These are phyloP conservation scores for Neostethus bicornis DNA, from an alignment of 2,797 vertebrate species.

Conservation along the genomic window DNA sequence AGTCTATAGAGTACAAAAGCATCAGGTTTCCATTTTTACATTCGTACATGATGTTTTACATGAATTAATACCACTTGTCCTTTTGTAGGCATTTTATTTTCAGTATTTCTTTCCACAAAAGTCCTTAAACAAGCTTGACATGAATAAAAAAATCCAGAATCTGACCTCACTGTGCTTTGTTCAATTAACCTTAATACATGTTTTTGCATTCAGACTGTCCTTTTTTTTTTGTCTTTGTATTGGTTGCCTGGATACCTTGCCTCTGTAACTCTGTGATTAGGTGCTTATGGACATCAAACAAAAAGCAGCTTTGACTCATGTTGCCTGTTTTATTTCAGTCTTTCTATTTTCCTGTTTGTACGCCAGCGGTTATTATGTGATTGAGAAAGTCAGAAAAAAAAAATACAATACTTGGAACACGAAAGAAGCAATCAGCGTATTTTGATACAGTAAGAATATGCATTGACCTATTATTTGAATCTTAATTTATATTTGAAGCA, in stretches of 20 bases:
- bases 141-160: not conserved
- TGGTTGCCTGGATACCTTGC: conserved; percentile 67
- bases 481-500: not conserved
- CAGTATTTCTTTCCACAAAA: too few species aligned
- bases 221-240: conserved; percentile 12
- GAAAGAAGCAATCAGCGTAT: conserved; percentile 1
- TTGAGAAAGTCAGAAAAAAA: not conserved
- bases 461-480: too few species aligned
- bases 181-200: conserved; percentile 20
- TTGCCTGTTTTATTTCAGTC: conserved; percentile 14
- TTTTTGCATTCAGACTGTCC: conserved; percentile 16
- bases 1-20: too few species aligned
- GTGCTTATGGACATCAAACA: conserved; percentile 58
- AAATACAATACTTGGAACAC: not conserved
- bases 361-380: not conserved
- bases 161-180: not conserved
- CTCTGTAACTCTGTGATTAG: conserved; percentile 61
- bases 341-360: not conserved
- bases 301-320: conserved; percentile 21
- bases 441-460: not conserved
- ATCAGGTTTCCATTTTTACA: too few species aligned
- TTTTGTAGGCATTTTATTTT: too few species aligned
- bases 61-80: too few species aligned
- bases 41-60: too few species aligned
- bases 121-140: too few species aligned